Base-by-base conservation (phyloP, 2,888 invertebrate species). In the Clusia tigrina region DNA sequence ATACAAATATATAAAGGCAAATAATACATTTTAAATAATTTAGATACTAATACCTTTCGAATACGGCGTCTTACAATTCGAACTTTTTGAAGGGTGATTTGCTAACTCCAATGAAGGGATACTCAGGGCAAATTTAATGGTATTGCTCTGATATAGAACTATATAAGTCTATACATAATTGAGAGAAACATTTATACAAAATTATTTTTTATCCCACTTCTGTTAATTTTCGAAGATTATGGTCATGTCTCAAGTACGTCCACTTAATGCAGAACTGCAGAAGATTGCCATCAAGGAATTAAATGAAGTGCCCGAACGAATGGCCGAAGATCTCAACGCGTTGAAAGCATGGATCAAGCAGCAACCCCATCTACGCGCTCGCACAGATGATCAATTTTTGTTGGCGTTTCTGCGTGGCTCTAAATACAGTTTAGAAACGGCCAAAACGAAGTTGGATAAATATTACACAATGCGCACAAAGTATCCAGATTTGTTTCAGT, bases 341-440 rank as follows among this genome's bases (percentile, higher is more conserved):
- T 79, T 87, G 20, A 79, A 81, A 56, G 76, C 82, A 18, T 87
- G 87, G 87, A 74, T 87, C 24, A 71, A 73, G 3, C 85, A 86
- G 66, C 86, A 86, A 69, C 84, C 85, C 0, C 86, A 87, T 72
- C 74, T 87, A 2, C 67, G 67, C 62, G 72, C 78, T 1, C 74
- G 77, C 25, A 77, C 68, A 6, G 72, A 77, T 78, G 88, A 89
- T 71, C 89, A 89, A 78, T 88, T 88, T 84, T 73, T 90, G 55
- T 72, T 88, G 5, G 81, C 86, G 1, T 90, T 89, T 76, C 81
- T 90, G 18, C 85, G 90, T 9, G 89, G 89, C 37, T 88, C 88
- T 73, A 90, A 90, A 78, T 89, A 85, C 76, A 89, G 89, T 68
- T 77, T 90, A 72, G 88, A 89, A 73, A 82, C 86, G 53, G 84